Conservation (phyloP, 1,140 invertebrate species). For the Neoseiulus cucumeris region DNA sequence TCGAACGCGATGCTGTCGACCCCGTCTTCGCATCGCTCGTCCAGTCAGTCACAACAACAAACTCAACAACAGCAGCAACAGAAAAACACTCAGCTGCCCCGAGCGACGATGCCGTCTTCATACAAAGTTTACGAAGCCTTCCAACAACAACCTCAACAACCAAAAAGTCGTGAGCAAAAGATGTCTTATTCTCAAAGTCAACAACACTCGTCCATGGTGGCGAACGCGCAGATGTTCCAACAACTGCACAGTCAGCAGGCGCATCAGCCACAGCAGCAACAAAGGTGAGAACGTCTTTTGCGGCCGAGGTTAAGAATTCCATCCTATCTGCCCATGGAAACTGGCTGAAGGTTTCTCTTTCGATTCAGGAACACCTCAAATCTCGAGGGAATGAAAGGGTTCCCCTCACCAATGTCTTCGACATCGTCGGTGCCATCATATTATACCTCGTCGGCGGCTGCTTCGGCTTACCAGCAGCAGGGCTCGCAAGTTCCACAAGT, state of each 20-base stretch:
- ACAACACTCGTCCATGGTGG: no score
- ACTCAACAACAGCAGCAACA: not conserved
- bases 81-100: not conserved
- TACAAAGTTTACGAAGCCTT: slow-evolving; percentile 6
- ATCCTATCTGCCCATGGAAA: no score
- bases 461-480: not conserved
- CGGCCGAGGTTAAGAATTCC: not conserved
- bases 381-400: slow-evolving; percentile 18
- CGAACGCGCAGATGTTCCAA: no score
- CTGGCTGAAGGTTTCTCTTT: no score
- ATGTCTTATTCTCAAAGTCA: no score
- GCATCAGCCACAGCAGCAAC: not conserved
- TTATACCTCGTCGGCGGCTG: not conserved
- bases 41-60: not conserved
- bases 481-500: not conserved
- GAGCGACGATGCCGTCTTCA: not conserved
- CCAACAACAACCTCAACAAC: not conserved
- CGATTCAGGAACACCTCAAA: not conserved
- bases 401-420: slow-evolving; percentile 16
- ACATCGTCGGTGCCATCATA: not conserved
- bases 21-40: not conserved
- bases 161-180: not conserved
- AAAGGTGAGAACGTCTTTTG: not conserved
- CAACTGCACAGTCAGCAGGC: not conserved
- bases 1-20: not conserved